These are phyloP conservation scores for Turritopsis dohrnii DNA, from an alignment of 30 jellyfish, hydroid and myxozoan species.

Conservation along the genomic window DNA sequence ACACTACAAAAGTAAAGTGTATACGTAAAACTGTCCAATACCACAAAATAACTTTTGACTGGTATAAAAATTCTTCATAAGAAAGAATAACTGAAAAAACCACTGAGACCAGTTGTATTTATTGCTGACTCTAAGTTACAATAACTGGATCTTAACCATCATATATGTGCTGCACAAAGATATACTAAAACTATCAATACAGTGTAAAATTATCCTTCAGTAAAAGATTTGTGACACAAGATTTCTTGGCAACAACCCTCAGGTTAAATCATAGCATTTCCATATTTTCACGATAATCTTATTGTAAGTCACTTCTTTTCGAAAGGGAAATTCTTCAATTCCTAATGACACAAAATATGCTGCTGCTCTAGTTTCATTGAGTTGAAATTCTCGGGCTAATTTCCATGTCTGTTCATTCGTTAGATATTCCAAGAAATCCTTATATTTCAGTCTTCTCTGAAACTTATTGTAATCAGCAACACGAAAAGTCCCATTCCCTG, in stretches of 20 bases:
- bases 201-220: neutral
- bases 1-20: too few relatives aligned
- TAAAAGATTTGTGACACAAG: too few relatives aligned
- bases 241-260: too few relatives aligned
- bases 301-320: neutral
- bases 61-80: too few relatives aligned
- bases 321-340: neutral
- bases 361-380: slow-evolving; percentile 19
- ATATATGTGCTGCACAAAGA: too few relatives aligned
- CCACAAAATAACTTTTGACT: too few relatives aligned
- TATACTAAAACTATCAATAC: too few relatives aligned
- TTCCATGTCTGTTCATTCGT: slow-evolving; percentile 12
- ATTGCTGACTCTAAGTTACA: too few relatives aligned
- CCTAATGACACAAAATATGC: slow-evolving; percentile 10
- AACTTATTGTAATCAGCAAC: neutral
- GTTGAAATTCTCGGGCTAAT: neutral
- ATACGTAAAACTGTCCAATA: too few relatives aligned
- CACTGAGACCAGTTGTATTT: too few relatives aligned
- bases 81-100: too few relatives aligned
- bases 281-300: slow-evolving; percentile 16
- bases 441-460: neutral
- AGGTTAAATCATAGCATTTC: neutral
- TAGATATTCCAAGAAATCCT: neutral
- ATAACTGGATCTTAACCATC: too few relatives aligned
- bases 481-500: slow-evolving; percentile 4